Conservation (phyloP, 1,140 invertebrate genomes). For the Hetaerina americana region DNA sequence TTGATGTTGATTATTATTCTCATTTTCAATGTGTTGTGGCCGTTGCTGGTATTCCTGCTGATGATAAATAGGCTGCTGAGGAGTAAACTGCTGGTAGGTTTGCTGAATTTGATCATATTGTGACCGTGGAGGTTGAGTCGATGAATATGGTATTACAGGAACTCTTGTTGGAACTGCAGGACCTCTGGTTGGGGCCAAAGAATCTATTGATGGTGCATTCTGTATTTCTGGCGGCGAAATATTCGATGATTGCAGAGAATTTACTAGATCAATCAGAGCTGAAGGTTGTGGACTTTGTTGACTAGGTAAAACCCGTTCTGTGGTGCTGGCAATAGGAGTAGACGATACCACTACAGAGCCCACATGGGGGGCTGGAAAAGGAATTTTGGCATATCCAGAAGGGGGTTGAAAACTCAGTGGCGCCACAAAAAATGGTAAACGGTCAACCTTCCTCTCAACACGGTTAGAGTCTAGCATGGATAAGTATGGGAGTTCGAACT, state of each 20-base stretch:
- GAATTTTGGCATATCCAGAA: slow-evolving; percentile 64
- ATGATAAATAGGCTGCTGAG: not conserved
- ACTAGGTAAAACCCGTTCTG: slow-evolving; percentile 12
- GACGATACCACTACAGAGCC: slow-evolving; percentile 56
- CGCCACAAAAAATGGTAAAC: slow-evolving; percentile 69
- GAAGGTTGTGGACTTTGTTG: slow-evolving; percentile 10
- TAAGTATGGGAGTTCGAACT: slow-evolving; percentile 69
- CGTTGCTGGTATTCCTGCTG: not conserved
- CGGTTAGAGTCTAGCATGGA: slow-evolving; percentile 55
- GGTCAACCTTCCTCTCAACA: slow-evolving; percentile 54
- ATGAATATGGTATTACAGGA: not conserved
- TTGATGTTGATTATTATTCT: too few relatives aligned
- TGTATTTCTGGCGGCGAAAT: slow-evolving; percentile 16
- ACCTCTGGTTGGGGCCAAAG: too few relatives aligned
- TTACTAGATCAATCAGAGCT: slow-evolving; percentile 41
- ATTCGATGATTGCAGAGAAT: slow-evolving; percentile 38
- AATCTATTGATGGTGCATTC: not conserved
- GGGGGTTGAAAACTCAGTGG: slow-evolving; percentile 68
- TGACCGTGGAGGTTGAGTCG: not conserved
- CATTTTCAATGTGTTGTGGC: too few relatives aligned
- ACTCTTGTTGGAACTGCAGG: too few relatives aligned
- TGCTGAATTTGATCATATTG: not conserved
- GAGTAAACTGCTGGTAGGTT: not conserved
- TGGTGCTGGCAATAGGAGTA: slow-evolving; percentile 16
- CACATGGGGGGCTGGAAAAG: slow-evolving; percentile 69